Evolutionary conservation across 2,113 vertebrate genomes (phyloP).

Genomic region (Alethe diademata): DNA sequence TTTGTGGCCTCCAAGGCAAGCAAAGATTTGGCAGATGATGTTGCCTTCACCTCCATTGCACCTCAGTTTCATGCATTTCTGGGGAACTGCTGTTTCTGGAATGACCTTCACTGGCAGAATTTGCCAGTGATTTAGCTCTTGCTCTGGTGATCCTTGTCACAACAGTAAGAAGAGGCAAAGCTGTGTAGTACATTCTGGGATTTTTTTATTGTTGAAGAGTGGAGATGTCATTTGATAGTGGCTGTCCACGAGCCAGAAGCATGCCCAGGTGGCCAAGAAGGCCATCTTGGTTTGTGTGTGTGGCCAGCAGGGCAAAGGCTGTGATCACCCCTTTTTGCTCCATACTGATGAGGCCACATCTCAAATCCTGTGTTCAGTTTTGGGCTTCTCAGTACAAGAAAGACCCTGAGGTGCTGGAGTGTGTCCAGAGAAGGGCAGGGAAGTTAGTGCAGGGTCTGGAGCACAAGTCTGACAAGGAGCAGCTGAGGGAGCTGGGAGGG

Average conservation of each 20-base stretch:
- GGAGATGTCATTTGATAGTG: background rate
- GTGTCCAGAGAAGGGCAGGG: background rate
- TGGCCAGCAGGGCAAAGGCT: background rate
- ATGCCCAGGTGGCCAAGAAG: background rate
- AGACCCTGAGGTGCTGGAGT: background rate
- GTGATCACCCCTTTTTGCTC: background rate
- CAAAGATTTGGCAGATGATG: background rate
- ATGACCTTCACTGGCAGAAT: background rate
- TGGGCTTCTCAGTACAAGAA: background rate
- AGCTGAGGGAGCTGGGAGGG: background rate
- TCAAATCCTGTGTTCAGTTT: background rate
- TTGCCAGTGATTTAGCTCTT: background rate
- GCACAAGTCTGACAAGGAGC: background rate
- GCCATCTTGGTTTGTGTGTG: background rate
- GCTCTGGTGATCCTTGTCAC: background rate
- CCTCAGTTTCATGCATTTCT: background rate
- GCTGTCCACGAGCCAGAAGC: background rate
- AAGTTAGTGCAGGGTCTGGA: background rate
- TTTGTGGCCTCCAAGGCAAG: background rate
- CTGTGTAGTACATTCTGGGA: accelerated
- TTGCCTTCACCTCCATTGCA: background rate
- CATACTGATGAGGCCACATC: accelerated
- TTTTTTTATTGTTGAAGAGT: background rate
- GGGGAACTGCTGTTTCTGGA: background rate
- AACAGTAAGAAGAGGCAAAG: background rate